phyloP scores from a whole-genome alignment of 1,140 invertebrate species.

The Eupristina koningsbergeri region DNA sequence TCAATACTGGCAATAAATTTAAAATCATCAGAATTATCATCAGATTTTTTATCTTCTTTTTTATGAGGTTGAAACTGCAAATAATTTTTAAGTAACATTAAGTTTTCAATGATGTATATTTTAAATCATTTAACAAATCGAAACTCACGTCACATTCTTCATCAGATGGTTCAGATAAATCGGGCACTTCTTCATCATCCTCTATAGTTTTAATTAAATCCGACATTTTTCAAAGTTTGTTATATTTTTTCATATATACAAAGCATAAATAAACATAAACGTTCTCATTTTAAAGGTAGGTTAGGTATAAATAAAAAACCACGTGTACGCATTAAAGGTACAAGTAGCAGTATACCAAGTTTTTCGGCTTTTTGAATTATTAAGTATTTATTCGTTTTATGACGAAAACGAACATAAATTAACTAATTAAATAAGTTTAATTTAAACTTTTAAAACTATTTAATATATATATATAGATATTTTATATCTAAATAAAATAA shows the following conservation, averaged over 20 bases:
- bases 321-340: conserved; percentile 5
- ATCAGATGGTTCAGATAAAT: conserved; percentile 87
- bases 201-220: conserved; percentile 82
- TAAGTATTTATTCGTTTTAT: too few relatives aligned
- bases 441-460: too few relatives aligned
- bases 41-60: conserved; percentile 79
- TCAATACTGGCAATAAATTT: conserved; percentile 81
- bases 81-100: conserved; percentile 44
- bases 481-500: too few relatives aligned
- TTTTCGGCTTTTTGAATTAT: too few relatives aligned
- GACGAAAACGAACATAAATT: too few relatives aligned
- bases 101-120: background rate
- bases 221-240: conserved; percentile 10
- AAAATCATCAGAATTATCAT: conserved; percentile 84
- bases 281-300: conserved; percentile 35
- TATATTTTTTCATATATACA: background rate
- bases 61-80: conserved; percentile 85
- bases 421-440: too few relatives aligned
- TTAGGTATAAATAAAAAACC: conserved; percentile 29
- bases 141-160: conserved; percentile 83
- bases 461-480: too few relatives aligned
- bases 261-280: conserved; percentile 9
- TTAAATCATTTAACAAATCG: background rate
- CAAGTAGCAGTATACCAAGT: too few relatives aligned
- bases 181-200: conserved; percentile 83